Evolutionary conservation across 1,140 invertebrate genomes (phyloP), one percentile per base, ranked within the genome.

Genomic region (Hermatobates lingyangjiaoensis): DNA sequence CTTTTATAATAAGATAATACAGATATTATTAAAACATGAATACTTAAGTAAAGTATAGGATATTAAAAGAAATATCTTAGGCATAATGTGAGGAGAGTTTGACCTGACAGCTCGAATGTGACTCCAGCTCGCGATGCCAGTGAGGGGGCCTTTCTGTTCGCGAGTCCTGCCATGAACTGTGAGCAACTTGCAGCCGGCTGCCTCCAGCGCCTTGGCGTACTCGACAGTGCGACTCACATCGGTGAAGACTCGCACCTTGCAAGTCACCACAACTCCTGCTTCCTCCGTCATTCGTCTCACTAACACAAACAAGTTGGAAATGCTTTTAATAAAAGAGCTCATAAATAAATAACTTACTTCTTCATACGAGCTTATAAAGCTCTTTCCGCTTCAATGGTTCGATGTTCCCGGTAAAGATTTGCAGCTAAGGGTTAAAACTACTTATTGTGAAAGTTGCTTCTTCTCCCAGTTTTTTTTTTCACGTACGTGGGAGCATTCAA

Each of bases 131-230:
- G 95, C 94, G 48, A 97, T 61, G 23, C 95, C 95, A 10, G 95
- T 98, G 0, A 87, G 66, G 2, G 82, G 81, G 45, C 95, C 95
- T 67, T 95, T 97, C 70, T 96, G 92, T 58, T 98, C 92, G 54
- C 88, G 75, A 1, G 88, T 97, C 54, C 95, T 71, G 0, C 95
- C 95, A 71, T 99, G 95, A 12, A 99, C 87, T 2, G 93, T 94
- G 1, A 98, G 69, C 55, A 97, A 74, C 63, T 81, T 80, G 59
- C 88, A 93, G 5, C 95, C 95, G 48, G 94, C 84, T n/a, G 69
- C 64, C 68, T 96, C 92, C 45, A 98, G 66, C 87, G 96, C 92
- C 66, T 85, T 70, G 3, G 93, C 93, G 76, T 98, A 98, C 52
- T 78, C 61, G 0, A 97, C 73, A 0, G 93, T 95, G 66, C 83